These are phyloP conservation scores for Holcopasites calliopsidis DNA, from an alignment of 1,140 invertebrate species.

Conservation along the genomic window DNA sequence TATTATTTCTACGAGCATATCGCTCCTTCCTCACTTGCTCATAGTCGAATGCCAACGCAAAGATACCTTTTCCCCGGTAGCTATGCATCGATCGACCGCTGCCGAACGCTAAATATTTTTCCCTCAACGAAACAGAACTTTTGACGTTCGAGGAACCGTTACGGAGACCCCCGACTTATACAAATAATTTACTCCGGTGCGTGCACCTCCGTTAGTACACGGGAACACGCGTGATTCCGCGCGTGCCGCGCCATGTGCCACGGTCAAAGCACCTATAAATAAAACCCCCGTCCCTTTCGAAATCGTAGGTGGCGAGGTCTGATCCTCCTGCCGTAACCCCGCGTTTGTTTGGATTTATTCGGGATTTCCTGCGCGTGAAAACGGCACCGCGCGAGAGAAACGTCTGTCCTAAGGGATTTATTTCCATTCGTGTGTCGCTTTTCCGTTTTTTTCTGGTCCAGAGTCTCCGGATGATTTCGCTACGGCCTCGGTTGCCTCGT, in stretches of 20 bases:
- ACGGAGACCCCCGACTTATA: constrained; percentile 54
- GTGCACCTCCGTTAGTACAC: constrained; percentile 48
- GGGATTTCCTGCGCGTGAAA: constrained; percentile 63
- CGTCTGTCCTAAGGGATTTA: constrained; percentile 51
- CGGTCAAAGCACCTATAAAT: constrained; percentile 64
- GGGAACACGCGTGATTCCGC: constrained; percentile 60
- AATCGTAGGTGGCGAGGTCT: constrained; percentile 60
- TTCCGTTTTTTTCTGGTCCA: too few species aligned
- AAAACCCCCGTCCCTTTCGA: constrained; percentile 62
- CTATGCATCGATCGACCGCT: not conserved
- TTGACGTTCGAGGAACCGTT: constrained; percentile 41
- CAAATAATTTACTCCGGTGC: constrained; percentile 66
- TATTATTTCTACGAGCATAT: not conserved
- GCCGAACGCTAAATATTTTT: not conserved
- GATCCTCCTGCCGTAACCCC: constrained; percentile 46
- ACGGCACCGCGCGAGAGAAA: constrained; percentile 36
- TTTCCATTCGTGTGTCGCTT: constrained; percentile 46
- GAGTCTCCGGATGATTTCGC: constrained; percentile 5
- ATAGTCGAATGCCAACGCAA: too few species aligned
- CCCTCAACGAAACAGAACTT: not conserved
- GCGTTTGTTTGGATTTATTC: constrained; percentile 64
- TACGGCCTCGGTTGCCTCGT: not conserved
- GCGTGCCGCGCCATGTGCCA: constrained; percentile 65
- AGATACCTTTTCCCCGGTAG: not conserved
- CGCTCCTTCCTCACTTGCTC: not conserved